phyloP scores from a whole-genome alignment of 2,888 invertebrate species.

The Melanophora roralis region DNA sequence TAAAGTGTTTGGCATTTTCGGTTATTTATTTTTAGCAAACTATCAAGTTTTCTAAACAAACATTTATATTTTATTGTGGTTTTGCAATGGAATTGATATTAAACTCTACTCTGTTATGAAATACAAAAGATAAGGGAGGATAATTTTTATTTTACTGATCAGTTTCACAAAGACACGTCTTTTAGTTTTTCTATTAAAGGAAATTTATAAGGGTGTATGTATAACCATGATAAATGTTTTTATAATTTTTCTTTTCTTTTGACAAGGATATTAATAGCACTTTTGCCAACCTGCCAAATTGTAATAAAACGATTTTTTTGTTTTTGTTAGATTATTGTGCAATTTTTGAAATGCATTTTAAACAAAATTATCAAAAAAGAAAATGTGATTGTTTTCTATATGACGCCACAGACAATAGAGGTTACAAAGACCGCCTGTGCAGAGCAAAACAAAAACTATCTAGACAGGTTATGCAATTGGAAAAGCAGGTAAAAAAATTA shows the following conservation, averaged over 20 bases:
- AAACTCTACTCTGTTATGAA: neutral
- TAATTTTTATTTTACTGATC: conserved; percentile 16
- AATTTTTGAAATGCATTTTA: conserved; percentile 49
- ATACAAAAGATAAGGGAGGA: neutral
- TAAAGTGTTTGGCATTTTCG: neutral
- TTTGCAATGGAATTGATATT: conserved; percentile 46
- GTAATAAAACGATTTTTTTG: conserved; percentile 21
- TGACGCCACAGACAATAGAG: conserved; percentile 57
- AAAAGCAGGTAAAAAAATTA: conserved; percentile 48
- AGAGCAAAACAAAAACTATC: conserved; percentile 16
- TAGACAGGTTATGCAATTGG: conserved; percentile 56
- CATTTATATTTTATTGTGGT: conserved; percentile 2
- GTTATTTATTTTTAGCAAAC: conserved; percentile 35
- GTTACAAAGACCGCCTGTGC: conserved; percentile 48
- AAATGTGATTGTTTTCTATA: conserved; percentile 36
- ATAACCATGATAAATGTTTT: conserved; percentile 57
- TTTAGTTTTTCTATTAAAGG: conserved; percentile 6
- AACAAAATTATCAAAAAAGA: neutral
- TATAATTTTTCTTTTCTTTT: conserved; percentile 20
- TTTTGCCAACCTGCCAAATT: conserved; percentile 37
- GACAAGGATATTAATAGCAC: conserved; percentile 54
- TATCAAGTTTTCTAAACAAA: conserved; percentile 44
- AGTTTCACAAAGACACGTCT: conserved; percentile 1
- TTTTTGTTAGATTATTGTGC: conserved; percentile 27
- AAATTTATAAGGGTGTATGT: conserved; percentile 32